Base-by-base conservation (phyloP, 2,797 vertebrate genomes). In the Oreonectes daqikongensis region DNA sequence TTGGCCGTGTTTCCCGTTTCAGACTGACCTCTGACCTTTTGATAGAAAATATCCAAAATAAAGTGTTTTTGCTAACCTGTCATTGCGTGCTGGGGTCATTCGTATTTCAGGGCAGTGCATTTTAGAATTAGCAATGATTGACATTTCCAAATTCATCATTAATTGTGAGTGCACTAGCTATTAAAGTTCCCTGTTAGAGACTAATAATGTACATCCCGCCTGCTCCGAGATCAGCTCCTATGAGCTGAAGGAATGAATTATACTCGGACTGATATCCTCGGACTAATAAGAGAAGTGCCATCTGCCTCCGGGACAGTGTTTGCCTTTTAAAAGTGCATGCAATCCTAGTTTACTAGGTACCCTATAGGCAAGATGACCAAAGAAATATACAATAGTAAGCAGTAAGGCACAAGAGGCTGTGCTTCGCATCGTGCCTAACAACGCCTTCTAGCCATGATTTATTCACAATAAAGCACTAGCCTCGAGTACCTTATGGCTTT, bases 1-100 rank as follows among this genome's bases (percentile, higher is more conserved):
- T 18, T 74, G 28, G 26, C 26, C 32, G 38, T 8, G 59, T 60
- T 59, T 8, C 17, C 35, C 8, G 10, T 59, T 68, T 69, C 24
- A 1, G 5, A 10, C 14, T 60, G 64, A 76, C 26, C 74, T 76
- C 20, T 76, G 65, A 59, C 53, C 28, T 59, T 48, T 59, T 35
- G 28, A n/a, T 1, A 8, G 46, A 10, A 59, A 32, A 44, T 11
- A 8, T 57, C 10, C 12, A 40, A 40, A 40, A 40, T 3, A 40
- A 10, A 17, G 17, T 2, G 48, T 73, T 55, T 55, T 55, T 40
- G 22, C 35, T 73, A 22, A 55, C 4, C 24, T 66, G 24, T 17
- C 2, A 55, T 30, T 66, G 40, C 22, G n/a, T 74, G 20, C 48
- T 18, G 15, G 18, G 12, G 14, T 75, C 12, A 32, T 55, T 66